A percentile compares a stretch with the other conserved stretches of the same genome.
Conservation (phyloP, 2,888 invertebrate genomes). For the Cephus spinipes region DNA sequence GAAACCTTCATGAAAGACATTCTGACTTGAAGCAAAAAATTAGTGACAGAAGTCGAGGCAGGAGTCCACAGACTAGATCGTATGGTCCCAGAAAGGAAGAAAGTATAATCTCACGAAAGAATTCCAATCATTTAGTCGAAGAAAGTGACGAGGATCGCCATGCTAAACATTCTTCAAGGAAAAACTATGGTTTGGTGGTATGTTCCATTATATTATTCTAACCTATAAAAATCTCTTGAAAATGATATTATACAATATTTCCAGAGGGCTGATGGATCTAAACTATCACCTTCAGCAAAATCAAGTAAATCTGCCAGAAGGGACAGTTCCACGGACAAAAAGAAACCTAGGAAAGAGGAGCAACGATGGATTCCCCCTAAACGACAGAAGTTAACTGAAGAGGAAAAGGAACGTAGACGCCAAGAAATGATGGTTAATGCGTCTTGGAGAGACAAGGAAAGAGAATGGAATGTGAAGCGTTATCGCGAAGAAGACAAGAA, state of each 20-base stretch:
- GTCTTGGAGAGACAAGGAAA: conserved; percentile 75
- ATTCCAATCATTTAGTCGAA: conserved; percentile 39
- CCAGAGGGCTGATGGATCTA: conserved; percentile 51
- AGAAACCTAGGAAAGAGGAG: conserved; percentile 34
- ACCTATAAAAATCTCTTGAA: background rate
- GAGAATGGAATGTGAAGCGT: conserved; percentile 73
- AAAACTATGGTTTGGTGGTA: conserved; percentile 48
- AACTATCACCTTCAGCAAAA: conserved; percentile 26
- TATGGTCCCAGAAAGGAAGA: conserved; percentile 18
- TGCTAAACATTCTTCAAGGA: conserved; percentile 10
- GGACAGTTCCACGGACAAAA: conserved; percentile 24
- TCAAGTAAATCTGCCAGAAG: background rate
- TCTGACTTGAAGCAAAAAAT: background rate
- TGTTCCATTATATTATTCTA: conserved; percentile 1
- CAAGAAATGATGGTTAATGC: conserved; percentile 90
- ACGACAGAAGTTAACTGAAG: conserved; percentile 68
- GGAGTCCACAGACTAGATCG: conserved; percentile 17
- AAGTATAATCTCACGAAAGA: conserved; percentile 20
- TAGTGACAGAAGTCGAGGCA: conserved; percentile 19
- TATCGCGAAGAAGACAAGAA: conserved; percentile 73
- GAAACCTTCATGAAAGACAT: conserved; percentile 11
- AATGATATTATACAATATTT: conserved; percentile 12
- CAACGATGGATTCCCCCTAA: conserved; percentile 49
- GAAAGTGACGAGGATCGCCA: conserved; percentile 17
- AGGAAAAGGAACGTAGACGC: conserved; percentile 78